A percentile compares a stretch with the other conserved stretches of the same genome.
These are phyloP conservation scores for Takifugu bimaculatus DNA, from an alignment of 2,113 vertebrate species.

Conservation along the genomic window DNA sequence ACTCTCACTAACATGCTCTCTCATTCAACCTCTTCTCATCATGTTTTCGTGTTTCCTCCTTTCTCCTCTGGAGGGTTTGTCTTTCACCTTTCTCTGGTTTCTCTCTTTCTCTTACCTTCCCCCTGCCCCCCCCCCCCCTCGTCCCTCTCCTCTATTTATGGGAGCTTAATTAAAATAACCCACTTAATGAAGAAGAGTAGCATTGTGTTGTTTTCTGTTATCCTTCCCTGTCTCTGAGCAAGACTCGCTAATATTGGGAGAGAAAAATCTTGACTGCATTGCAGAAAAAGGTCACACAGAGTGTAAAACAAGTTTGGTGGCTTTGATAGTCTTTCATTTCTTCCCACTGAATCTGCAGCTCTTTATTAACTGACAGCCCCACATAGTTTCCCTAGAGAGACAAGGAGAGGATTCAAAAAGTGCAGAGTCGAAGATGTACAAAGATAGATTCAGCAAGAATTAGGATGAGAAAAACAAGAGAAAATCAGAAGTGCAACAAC, in stretches of 20 bases:
- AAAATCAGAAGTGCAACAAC: slow-evolving; percentile 46
- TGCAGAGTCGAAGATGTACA: slow-evolving; percentile 1
- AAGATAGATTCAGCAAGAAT: slow-evolving; percentile 40
- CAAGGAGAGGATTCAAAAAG: not conserved
- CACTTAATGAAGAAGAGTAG: not conserved
- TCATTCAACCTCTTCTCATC: slow-evolving; percentile 24
- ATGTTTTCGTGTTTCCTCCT: slow-evolving; percentile 21
- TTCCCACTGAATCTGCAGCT: slow-evolving; percentile 38
- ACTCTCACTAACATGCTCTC: slow-evolving; percentile 20
- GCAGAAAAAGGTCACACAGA: slow-evolving; percentile 35
- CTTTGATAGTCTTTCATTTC: slow-evolving; percentile 48
- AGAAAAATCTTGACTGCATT: slow-evolving; percentile 2
- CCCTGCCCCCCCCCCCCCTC: not conserved
- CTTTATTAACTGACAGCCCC: slow-evolving; percentile 40
- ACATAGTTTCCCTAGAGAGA: slow-evolving; percentile 18
- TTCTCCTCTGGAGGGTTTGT: slow-evolving; percentile 27
- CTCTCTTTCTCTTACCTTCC: slow-evolving; percentile 20
- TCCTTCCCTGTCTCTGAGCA: not conserved
- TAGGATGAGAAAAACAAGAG: slow-evolving; percentile 26
- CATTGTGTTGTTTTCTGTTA: not conserved
- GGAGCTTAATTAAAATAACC: no score
- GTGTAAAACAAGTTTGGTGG: slow-evolving; percentile 12
- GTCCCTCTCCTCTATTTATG: not conserved
- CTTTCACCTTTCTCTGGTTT: slow-evolving; percentile 16
- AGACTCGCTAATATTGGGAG: slow-evolving; percentile 16